Evolutionary conservation across 2,888 invertebrate species (phyloP), one percentile per base, ranked within the genome.

Genomic region (Electrophaes corylata): DNA sequence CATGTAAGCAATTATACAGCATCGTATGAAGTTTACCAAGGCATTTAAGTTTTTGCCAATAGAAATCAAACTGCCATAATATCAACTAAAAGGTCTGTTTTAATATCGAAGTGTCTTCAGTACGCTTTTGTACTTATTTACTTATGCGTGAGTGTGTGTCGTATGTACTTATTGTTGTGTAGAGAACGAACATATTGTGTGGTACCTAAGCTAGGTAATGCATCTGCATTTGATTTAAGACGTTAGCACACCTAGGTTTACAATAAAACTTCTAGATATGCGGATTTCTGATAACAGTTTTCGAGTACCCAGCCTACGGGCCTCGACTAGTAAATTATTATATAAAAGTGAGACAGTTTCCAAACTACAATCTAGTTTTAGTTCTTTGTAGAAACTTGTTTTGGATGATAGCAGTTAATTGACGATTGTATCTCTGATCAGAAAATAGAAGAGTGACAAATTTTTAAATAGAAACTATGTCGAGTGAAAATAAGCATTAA

Each of bases 81-180:
- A 20, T 8, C 29, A 50, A 50, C 16, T 16, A 57, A 57, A 57
- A 74, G 76, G 76, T 82, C 79, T 82, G 78, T 77, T 71, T 62
- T 76, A 83, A 88, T 88, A 85, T 84, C 81, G 73, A 67, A 64
- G 66, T 64, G 62, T 62, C 58, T 66, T 14, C 64, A 62, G 71
- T 71, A 65, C 63, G 60, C 57, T 50, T 58, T 62, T 64, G 67
- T 65, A 67, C 63, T 64, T 65, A 67, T 64, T 65, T 65, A 67
- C 63, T 64, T 65, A 67, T 56, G 60, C 55, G 59, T 48, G 51
- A 57, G 60, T 75, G 72, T 64, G 57, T 73, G 63, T 69, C 46
- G 64, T 71, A 71, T 74, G 73, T 76, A 74, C 72, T 74, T 75
- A 75, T 72, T 69, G 60, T 67, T 73, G 66, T 70, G 72, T 65